Evolutionary conservation across 2,888 invertebrate genomes (phyloP).

Genomic region (Epistrophe grossulariae): DNA sequence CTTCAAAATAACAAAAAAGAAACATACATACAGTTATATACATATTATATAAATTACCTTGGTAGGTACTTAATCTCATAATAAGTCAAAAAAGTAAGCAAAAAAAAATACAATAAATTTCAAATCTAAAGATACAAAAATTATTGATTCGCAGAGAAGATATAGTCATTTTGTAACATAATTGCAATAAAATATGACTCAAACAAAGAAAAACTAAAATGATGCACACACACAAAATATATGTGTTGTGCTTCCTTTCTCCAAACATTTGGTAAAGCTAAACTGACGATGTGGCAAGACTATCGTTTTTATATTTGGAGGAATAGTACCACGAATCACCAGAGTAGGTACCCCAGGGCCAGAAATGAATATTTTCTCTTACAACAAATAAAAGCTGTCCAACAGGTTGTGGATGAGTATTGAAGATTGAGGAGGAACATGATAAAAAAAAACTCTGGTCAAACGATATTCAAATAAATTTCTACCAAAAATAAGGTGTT

Average conservation of each 20-base stretch:
- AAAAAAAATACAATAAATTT: not conserved
- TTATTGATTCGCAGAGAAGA: not conserved
- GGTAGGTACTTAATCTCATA: constrained; percentile 35
- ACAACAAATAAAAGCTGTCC: constrained; percentile 64
- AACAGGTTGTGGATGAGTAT: constrained; percentile 67
- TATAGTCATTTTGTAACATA: constrained; percentile 21
- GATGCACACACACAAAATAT: constrained; percentile 43
- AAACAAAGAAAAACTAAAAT: constrained; percentile 41
- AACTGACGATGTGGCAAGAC: constrained; percentile 68
- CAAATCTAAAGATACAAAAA: not conserved
- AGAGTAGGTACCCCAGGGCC: not conserved
- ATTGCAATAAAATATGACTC: constrained; percentile 34
- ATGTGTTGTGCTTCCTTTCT: constrained; percentile 30
- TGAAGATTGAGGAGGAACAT: constrained; percentile 38
- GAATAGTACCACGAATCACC: constrained; percentile 9
- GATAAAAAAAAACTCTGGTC: constrained; percentile 8
- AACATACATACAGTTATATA: not conserved
- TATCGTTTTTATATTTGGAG: not conserved
- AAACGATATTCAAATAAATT: constrained; percentile 35
- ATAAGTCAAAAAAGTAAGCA: not conserved
- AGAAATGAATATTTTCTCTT: constrained; percentile 31
- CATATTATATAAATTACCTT: constrained; percentile 20
- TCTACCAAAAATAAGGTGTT: not conserved
- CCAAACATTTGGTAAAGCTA: constrained; percentile 37
- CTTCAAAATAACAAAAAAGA: constrained; percentile 13